These are phyloP conservation scores for Diplazon laetatorius DNA, from an alignment of 2,888 invertebrate species.

Conservation along the genomic window DNA sequence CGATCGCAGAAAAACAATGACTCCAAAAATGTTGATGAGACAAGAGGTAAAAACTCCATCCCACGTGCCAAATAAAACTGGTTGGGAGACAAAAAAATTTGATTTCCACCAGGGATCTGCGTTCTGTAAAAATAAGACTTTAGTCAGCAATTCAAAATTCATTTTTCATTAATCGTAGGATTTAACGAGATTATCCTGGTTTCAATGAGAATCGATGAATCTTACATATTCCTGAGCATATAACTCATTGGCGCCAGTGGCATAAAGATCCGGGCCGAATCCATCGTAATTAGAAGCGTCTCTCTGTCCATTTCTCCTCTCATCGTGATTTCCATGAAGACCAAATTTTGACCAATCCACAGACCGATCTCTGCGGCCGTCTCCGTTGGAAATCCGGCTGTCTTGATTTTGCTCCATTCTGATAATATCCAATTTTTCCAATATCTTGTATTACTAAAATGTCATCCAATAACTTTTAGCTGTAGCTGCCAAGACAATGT, in stretches of 20 bases:
- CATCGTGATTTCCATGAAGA: conserved; percentile 81
- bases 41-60: conserved; percentile 99
- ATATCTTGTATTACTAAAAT: background rate
- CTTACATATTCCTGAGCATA: conserved; percentile 95
- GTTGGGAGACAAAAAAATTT: conserved; percentile 97
- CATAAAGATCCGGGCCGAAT: conserved; percentile 91
- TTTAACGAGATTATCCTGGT: too few relatives aligned
- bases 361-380: conserved; percentile 72
- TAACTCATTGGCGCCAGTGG: conserved; percentile 94
- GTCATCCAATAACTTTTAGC: background rate
- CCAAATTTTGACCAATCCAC: conserved; percentile 85
- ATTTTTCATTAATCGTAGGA: background rate
- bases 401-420: conserved; percentile 72
- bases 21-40: conserved; percentile 98
- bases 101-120: conserved; percentile 97
- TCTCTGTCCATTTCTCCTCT: conserved; percentile 83
- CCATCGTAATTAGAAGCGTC: conserved; percentile 91
- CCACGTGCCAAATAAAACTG: conserved; percentile 98
- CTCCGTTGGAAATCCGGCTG: conserved; percentile 67
- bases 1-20: conserved; percentile 97
- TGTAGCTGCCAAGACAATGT: background rate
- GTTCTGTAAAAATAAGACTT: conserved; percentile 83
- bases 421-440: background rate
- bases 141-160: conserved; percentile 25
- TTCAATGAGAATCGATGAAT: too few relatives aligned